Base-by-base conservation (phyloP, 2,113 vertebrate genomes). In the Scomber scombrus region DNA sequence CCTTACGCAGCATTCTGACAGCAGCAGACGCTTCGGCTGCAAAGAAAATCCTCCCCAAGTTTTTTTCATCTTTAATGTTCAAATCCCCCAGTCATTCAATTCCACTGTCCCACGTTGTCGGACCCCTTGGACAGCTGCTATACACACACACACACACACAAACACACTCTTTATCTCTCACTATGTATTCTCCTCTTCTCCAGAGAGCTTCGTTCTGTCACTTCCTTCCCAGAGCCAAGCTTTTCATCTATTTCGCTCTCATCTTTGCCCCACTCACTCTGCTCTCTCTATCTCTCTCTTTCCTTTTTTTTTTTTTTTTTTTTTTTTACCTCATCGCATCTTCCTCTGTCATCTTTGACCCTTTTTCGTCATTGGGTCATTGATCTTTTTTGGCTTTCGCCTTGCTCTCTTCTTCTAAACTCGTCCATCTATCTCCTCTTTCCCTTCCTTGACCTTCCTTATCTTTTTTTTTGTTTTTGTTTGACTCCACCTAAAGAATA, bases 301-400 rank as follows among this genome's bases (percentile, higher is more conserved):
- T 26, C 23, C 3, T 3, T 26, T 26, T 26, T 26, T 26, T 26
- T 26, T 26, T 23, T 23, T 23, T 23, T 23, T 81, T 82, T 70
- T 71, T 75, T 47, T 15, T 19, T 21, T 15, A 5, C 18, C 23
- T 15, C 68, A 51, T 43, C 43, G 15, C 71, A 70, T 82, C 67
- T 78, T 3, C 23, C 67, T 54, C 79, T 82, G 70, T 88, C 87
- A 81, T 90, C 87, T 85, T 62, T 86, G 80, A 85, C 84, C 86
- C 84, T 65, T 58, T 72, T 82, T 85, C 75, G 80, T 78, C 87
- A 69, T 52, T 80, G 75, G 91, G 72, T 86, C 89, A 87, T 85
- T 84, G 91, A 89, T 91, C 85, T 84, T 45, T 26, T 71, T 64
- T 73, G 74, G 47, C 71, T 84, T 67, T 81, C 78, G 74, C 78